Percentiles rank a stretch among this genome's conserved stretches.
phyloP scores from a whole-genome alignment of 2,888 invertebrate species.

The Hofmannophila pseudospretella region DNA sequence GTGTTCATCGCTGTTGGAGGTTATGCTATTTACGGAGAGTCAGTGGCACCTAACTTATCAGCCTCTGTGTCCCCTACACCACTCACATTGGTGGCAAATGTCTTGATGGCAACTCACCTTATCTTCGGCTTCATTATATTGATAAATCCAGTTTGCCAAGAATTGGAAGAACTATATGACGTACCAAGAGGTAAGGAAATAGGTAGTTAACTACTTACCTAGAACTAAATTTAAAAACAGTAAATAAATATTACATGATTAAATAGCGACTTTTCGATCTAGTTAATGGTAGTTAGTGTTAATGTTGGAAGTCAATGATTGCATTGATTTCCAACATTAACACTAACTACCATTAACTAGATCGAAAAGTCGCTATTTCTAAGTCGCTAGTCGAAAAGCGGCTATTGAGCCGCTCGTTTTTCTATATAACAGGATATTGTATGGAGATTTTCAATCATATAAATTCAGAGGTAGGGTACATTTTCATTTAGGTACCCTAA shows the following conservation, averaged over 20 bases:
- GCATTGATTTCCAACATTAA: no score
- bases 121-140: slow-evolving; percentile 82
- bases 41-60: slow-evolving; percentile 78
- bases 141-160: slow-evolving; percentile 84
- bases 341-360: no score
- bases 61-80: slow-evolving; percentile 72
- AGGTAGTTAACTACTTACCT: not conserved
- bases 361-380: no score
- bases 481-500: no score
- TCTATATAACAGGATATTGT: no score
- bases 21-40: slow-evolving; percentile 80
- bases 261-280: not conserved
- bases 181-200: slow-evolving; percentile 80
- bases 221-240: not conserved
- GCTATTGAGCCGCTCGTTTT: no score
- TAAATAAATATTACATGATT: not conserved
- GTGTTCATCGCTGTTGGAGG: slow-evolving; percentile 80
- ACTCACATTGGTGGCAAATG: slow-evolving; percentile 75
- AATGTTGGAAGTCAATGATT: no score
- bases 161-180: slow-evolving; percentile 81
- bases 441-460: no score
- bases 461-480: no score
- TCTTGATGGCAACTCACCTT: slow-evolving; percentile 81
- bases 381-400: no score
- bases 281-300: no score